Evolutionary conservation across 2,113 vertebrate genomes (phyloP), one percentile per base, ranked within the genome.

Genomic region (Prunella fulvescens): DNA sequence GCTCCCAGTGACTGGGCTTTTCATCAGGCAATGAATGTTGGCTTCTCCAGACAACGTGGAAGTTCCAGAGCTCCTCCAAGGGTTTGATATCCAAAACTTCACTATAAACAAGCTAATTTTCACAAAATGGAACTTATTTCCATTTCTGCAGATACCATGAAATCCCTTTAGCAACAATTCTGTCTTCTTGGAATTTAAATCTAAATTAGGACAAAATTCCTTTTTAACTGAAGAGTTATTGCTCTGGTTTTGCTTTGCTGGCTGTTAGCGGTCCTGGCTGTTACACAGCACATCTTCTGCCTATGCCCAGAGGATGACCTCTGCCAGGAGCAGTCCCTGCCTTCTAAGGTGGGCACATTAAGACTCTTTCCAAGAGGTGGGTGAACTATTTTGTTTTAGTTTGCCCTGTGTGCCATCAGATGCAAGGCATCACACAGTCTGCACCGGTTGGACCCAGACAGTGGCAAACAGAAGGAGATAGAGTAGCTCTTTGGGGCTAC

Each of bases 71-170:
- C 44, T 91, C 39, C 88, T 93, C 74, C 0, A 9, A 73, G 90
- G 76, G 25, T 83, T 95, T 71, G 90, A 93, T 97, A 94, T 95
- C 92, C 93, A 95, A 86, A 94, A 92, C 88, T 91, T 77, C 8
- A 3, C 93, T 95, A 60, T 88, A 96, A 96, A 94, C 94, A 95
- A 77, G 47, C 17, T 85, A 72, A 89, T 77, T 79, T 66, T 88
- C 76, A 74, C 40, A 77, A 90, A 95, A 86, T 60, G 33, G 93
- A 96, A 86, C 61, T 78, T 78, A 78, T 86, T 96, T 95, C 87
- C 64, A 83, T 94, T 93, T 77, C 88, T 97, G 76, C 76, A 86
- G 56, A 91, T 69, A 65, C 44, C 26, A 62, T 42, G 29, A 85
- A 90, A 93, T 77, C 72, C 51, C 62, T 92, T 78, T n/a, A 93